A percentile compares a stretch with the other conserved stretches of the same genome.
Conservation (phyloP, 92 coral and sea anemone species). For the Virgularia gustaviana region DNA sequence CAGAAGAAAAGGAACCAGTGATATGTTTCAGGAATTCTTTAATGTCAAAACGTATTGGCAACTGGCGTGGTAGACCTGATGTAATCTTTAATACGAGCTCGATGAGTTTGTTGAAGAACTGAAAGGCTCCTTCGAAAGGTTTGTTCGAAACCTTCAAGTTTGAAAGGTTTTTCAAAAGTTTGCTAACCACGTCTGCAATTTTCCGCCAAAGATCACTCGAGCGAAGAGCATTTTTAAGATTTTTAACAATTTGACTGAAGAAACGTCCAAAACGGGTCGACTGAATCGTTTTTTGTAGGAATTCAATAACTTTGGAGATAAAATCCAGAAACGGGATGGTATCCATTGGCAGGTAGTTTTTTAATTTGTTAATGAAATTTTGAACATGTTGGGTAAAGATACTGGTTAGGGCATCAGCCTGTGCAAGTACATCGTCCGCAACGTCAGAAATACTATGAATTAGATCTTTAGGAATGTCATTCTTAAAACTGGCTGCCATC, state of each 20-base stretch:
- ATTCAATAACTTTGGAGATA: slow-evolving; percentile 58
- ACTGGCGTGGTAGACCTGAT: slow-evolving; percentile 70
- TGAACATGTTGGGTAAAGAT: slow-evolving; percentile 67
- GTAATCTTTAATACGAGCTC: slow-evolving; percentile 60
- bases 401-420: slow-evolving; percentile 65
- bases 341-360: slow-evolving; percentile 59
- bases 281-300: slow-evolving; percentile 64
- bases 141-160: slow-evolving; percentile 70
- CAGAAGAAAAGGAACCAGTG: slow-evolving; percentile 62
- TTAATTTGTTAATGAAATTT: slow-evolving; percentile 60
- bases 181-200: slow-evolving; percentile 59
- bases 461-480: slow-evolving; percentile 92
- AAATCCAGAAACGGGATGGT: slow-evolving; percentile 69
- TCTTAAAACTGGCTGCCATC: slow-evolving; percentile 88
- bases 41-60: slow-evolving; percentile 66
- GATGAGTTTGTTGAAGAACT: slow-evolving; percentile 67
- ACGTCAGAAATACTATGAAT: slow-evolving; percentile 77
- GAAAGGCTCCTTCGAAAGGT: slow-evolving; percentile 68
- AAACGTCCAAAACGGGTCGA: slow-evolving; percentile 67
- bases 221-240: slow-evolving; percentile 61
- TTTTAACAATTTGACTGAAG: slow-evolving; percentile 62
- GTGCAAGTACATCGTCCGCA: slow-evolving; percentile 69
- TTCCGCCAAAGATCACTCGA: slow-evolving; percentile 71
- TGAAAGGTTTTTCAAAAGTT: slow-evolving; percentile 60
- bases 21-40: slow-evolving; percentile 64